These are phyloP conservation scores for Paratrypauchen microcephalus DNA, from an alignment of 2,797 vertebrate species.

Conservation along the genomic window DNA sequence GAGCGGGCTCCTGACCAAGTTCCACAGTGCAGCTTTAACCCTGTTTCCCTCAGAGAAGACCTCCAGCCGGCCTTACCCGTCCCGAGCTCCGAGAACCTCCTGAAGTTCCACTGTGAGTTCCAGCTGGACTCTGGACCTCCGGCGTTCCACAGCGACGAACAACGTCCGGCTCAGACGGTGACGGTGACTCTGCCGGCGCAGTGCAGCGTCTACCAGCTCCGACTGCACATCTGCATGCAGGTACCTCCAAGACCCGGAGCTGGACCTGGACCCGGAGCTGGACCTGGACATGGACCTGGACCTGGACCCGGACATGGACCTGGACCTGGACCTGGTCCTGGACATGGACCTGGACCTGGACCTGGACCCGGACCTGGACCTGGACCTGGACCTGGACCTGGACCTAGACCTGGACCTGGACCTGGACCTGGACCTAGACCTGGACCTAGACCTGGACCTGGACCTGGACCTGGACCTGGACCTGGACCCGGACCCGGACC, in stretches of 20 bases:
- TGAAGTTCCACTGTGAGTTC: conserved; percentile 73
- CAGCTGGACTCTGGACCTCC: conserved; percentile 15
- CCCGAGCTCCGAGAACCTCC: conserved; percentile 51
- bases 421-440: too few species aligned
- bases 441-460: too few species aligned
- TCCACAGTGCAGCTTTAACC: too few species aligned
- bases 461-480: too few species aligned
- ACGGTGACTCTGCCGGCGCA: conserved; percentile 70
- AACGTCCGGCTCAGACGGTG: conserved; percentile 25
- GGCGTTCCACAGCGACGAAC: conserved; percentile 6
- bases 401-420: background rate
- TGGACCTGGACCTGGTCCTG: too few species aligned
- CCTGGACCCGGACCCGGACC: too few species aligned
- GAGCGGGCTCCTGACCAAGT: too few species aligned
- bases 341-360: background rate
- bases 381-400: background rate
- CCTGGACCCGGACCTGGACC: too few species aligned
- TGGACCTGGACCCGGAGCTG: background rate
- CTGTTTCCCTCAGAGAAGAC: too few species aligned
- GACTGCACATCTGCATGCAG: conserved; percentile 71
- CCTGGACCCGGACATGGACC: background rate
- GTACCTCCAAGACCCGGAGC: conserved; percentile 34
- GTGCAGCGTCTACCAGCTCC: conserved; percentile 75
- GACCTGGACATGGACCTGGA: background rate
- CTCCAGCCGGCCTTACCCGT: background rate